phyloP scores from a whole-genome alignment of 1,140 invertebrate genomes.

The Papilio glaucus region DNA sequence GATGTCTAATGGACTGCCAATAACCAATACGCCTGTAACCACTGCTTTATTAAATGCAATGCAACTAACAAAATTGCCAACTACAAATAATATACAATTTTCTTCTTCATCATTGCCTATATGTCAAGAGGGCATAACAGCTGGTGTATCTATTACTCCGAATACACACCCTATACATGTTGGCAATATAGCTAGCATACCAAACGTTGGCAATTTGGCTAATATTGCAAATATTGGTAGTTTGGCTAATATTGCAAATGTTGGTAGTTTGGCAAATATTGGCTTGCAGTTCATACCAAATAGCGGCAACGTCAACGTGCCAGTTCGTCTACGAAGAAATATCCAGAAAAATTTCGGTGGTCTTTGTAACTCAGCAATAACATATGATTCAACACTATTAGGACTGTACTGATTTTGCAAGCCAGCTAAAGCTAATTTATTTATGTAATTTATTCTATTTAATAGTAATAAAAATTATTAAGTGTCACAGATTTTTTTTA shows the following conservation, averaged over 20 bases:
- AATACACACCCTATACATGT: not conserved
- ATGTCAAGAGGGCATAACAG: not conserved
- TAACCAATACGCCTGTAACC: not conserved
- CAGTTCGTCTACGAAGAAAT: constrained; percentile 23
- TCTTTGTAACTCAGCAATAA: constrained; percentile 20
- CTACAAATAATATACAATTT: constrained; percentile 5
- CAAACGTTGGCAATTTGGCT: constrained; percentile 6
- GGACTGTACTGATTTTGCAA: not conserved
- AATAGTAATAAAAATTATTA: not conserved
- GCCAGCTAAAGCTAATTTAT: not conserved
- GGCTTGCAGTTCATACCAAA: constrained; percentile 4
- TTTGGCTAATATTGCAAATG: constrained; percentile 18
- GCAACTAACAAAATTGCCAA: constrained; percentile 6
- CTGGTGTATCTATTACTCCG: constrained; percentile 15
- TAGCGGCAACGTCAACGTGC: constrained; percentile 1
- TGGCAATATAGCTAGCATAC: not conserved
- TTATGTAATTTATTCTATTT: constrained; percentile 7
- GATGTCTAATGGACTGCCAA: constrained; percentile 45
- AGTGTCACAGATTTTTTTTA: not conserved
- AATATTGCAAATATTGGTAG: constrained; percentile 1
- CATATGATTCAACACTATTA: not conserved
- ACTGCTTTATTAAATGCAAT: constrained; percentile 27
- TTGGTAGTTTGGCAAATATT: not conserved
- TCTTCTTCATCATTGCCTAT: not conserved
- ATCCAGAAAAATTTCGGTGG: constrained; percentile 23